Evolutionary conservation across 2,113 vertebrate species (phyloP).

Genomic region (Ibidorhyncha struthersii): DNA sequence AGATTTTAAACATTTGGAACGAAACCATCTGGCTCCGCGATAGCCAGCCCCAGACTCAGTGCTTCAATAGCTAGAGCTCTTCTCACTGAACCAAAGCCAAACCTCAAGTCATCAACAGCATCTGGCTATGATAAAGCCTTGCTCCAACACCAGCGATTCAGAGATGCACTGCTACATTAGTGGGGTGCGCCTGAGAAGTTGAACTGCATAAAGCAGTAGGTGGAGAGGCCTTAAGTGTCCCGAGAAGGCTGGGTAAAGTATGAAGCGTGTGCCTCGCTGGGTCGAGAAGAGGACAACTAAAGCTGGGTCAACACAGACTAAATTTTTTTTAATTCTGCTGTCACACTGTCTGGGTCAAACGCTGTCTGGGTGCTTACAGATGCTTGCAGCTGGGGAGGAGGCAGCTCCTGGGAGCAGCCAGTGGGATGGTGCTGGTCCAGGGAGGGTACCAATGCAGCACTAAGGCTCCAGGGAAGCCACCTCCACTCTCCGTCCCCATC

Average conservation of each 20-base stretch:
- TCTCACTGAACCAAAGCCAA: constrained; percentile 52
- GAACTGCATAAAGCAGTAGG: background rate
- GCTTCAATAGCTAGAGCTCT: constrained; percentile 38
- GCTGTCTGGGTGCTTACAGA: background rate
- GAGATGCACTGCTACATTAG: background rate
- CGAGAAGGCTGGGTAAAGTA: background rate
- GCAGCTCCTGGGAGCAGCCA: background rate
- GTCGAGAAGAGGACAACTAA: background rate
- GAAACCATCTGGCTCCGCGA: background rate
- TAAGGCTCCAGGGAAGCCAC: background rate
- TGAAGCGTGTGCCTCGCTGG: background rate
- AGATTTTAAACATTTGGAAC: constrained; percentile 63
- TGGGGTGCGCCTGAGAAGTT: background rate
- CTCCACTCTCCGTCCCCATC: background rate
- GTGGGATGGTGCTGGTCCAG: background rate
- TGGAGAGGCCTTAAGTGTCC: background rate
- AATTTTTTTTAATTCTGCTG: background rate
- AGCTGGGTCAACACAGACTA: background rate
- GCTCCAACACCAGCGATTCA: background rate
- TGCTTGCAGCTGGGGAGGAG: background rate
- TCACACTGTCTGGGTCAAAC: accelerated
- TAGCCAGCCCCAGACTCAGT: constrained; percentile 14
- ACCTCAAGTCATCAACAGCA: constrained; percentile 54
- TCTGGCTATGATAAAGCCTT: constrained; percentile 51
- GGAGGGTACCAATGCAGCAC: background rate